Conservation (phyloP, 1,140 invertebrate species). For the Drosophila micromelanica region DNA sequence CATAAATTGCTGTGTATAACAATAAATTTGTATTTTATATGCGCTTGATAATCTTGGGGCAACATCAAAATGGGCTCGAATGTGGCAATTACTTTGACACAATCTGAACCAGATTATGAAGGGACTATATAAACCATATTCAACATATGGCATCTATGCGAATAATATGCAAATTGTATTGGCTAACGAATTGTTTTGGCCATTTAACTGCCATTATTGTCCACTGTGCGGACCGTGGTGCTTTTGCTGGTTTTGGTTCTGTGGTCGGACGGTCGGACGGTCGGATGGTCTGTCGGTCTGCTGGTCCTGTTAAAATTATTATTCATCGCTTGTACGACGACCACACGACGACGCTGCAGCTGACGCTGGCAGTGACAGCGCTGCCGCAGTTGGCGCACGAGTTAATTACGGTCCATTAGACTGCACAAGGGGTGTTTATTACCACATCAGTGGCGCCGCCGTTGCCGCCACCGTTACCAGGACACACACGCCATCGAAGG, state of each 20-base stretch:
- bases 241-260: not conserved
- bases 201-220: conserved; percentile 53
- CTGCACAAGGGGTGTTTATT: conserved; percentile 83
- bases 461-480: conserved; percentile 41
- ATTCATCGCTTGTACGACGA: conserved; percentile 79
- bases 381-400: conserved; percentile 62
- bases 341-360: conserved; percentile 24
- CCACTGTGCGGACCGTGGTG: conserved; percentile 42
- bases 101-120: conserved; percentile 34
- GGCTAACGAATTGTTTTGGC: conserved; percentile 46
- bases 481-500: conserved; percentile 45
- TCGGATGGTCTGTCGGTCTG: too few species aligned
- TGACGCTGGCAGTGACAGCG: conserved; percentile 16
- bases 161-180: conserved; percentile 47
- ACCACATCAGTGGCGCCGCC: conserved; percentile 82
- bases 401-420: conserved; percentile 83
- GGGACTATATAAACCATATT: not conserved
- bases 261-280: too few species aligned
- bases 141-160: conserved; percentile 3
- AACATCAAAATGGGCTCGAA: conserved; percentile 2
- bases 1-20: conserved; percentile 1
- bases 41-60: not conserved
- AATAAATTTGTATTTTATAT: conserved; percentile 28
- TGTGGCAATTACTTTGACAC: conserved; percentile 41
- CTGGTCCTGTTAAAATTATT: conserved; percentile 67